Evolutionary conservation across 2,888 invertebrate genomes (phyloP).

Genomic region (Pristionchus arcanus): DNA sequence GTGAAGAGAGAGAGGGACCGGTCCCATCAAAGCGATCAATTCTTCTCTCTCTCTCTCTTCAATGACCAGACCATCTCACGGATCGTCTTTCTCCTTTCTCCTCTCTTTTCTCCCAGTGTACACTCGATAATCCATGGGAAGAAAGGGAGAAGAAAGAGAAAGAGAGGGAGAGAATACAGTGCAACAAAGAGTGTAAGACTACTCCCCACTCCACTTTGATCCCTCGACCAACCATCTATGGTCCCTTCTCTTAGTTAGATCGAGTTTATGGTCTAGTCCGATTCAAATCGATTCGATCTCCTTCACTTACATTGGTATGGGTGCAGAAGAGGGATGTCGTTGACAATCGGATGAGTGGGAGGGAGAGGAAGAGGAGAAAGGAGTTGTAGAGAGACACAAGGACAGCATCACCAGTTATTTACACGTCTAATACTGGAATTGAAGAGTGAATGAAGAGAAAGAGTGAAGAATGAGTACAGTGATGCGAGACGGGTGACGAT

Average conservation of each 20-base stretch:
- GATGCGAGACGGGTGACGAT: conserved; percentile 5
- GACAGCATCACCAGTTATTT: conserved; percentile 56
- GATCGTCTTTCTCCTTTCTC: conserved; percentile 49
- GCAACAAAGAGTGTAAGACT: conserved; percentile 37
- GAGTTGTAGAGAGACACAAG: conserved; percentile 53
- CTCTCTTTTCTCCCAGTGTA: conserved; percentile 46
- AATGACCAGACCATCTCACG: conserved; percentile 41
- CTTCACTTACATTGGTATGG: conserved; percentile 49
- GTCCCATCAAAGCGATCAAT: conserved; percentile 53
- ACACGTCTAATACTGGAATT: conserved; percentile 52
- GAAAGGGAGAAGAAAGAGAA: conserved; percentile 10
- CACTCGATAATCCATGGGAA: conserved; percentile 46
- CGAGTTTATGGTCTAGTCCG: neutral
- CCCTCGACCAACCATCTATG: neutral
- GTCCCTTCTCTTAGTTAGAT: neutral
- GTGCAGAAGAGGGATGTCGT: conserved; percentile 45
- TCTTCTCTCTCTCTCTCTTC: conserved; percentile 50
- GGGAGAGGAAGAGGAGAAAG: conserved; percentile 48
- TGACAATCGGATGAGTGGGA: conserved; percentile 29
- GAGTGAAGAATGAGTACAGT: conserved; percentile 18
- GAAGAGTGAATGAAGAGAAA: conserved; percentile 26
- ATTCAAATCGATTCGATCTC: neutral
- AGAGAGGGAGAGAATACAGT: conserved; percentile 40
- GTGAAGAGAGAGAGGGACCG: conserved; percentile 9
- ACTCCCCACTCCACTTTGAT: conserved; percentile 31